These are phyloP conservation scores for Zapus hudsonius DNA, from an alignment of 2,113 vertebrate species.

Conservation along the genomic window DNA sequence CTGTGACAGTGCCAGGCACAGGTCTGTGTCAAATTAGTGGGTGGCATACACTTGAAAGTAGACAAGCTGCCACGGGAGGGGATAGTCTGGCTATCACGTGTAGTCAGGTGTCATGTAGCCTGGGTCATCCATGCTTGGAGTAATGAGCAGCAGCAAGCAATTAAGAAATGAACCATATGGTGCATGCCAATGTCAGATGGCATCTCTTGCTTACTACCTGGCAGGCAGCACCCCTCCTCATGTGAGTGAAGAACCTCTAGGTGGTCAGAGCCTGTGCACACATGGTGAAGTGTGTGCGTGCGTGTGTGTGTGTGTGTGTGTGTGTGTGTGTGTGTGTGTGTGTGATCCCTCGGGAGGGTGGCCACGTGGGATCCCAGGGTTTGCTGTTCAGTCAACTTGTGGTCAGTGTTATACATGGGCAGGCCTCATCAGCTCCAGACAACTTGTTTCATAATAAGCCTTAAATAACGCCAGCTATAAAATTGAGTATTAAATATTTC, in stretches of 20 bases:
- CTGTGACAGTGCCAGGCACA: not conserved
- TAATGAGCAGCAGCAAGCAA: not conserved
- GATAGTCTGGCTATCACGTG: not conserved
- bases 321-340: not conserved
- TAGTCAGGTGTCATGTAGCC: not conserved
- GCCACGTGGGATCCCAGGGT: not conserved
- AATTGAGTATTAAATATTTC: conserved; percentile 16
- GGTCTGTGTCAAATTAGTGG: not conserved
- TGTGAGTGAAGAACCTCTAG: not conserved
- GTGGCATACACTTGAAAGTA: not conserved
- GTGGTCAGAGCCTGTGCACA: not conserved
- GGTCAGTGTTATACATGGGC: not conserved
- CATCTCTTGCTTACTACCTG: not conserved
- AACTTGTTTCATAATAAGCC: not conserved
- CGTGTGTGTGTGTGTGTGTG: not conserved
- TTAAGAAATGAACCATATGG: not conserved
- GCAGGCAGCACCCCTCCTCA: not conserved
- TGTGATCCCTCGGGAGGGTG: not conserved
- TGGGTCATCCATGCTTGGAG: not conserved
- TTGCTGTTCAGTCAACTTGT: not conserved
- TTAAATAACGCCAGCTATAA: not conserved
- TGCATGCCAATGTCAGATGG: not conserved
- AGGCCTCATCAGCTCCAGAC: not conserved
- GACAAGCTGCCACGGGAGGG: not conserved
- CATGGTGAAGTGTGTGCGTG: fast-evolving